Percentiles rank a stretch among this genome's conserved stretches.
Conservation (phyloP, 2,888 invertebrate species). For the Pachliopta kotzebuea region DNA sequence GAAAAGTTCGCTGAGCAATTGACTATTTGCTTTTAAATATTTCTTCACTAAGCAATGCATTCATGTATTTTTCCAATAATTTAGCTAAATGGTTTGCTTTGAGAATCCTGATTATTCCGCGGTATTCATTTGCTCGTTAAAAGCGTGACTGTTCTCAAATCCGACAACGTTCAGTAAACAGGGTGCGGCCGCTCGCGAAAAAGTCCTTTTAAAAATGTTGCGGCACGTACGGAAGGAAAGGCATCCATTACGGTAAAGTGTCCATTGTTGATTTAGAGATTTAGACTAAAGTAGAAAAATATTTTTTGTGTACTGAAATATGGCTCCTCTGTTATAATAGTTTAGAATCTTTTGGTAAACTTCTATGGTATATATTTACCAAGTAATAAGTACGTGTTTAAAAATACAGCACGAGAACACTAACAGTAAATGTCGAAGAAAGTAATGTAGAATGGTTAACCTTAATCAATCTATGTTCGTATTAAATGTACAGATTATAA, state of each 20-base stretch:
- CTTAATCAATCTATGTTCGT: too few species aligned
- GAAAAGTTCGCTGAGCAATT: too few species aligned
- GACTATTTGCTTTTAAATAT: too few species aligned
- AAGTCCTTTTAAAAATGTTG: constrained; percentile 80
- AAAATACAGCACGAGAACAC: too few species aligned
- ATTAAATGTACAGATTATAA: too few species aligned
- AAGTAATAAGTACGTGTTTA: too few species aligned
- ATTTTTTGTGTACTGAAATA: constrained; percentile 32
- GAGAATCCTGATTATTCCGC: constrained; percentile 63
- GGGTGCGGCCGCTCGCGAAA: constrained; percentile 68
- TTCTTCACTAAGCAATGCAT: too few species aligned
- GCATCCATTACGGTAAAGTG: constrained; percentile 78
- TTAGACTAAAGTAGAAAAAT: constrained; percentile 59
- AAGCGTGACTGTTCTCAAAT: constrained; percentile 68
- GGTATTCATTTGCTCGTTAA: constrained; percentile 71
- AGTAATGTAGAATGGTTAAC: too few species aligned
- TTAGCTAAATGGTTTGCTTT: constrained; percentile 60
- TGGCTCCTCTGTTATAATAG: constrained; percentile 2
- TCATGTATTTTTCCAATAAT: neutral
- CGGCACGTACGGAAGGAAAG: constrained; percentile 74
- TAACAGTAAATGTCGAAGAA: too few species aligned
- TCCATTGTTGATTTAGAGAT: constrained; percentile 76
- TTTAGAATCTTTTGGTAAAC: neutral
- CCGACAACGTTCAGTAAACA: constrained; percentile 63
- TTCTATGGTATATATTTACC: too few species aligned